Percentiles rank a stretch among this genome's conserved stretches.
Evolutionary conservation across 2,797 vertebrate species (phyloP).

Genomic region (Chelidonichthys spinosus): DNA sequence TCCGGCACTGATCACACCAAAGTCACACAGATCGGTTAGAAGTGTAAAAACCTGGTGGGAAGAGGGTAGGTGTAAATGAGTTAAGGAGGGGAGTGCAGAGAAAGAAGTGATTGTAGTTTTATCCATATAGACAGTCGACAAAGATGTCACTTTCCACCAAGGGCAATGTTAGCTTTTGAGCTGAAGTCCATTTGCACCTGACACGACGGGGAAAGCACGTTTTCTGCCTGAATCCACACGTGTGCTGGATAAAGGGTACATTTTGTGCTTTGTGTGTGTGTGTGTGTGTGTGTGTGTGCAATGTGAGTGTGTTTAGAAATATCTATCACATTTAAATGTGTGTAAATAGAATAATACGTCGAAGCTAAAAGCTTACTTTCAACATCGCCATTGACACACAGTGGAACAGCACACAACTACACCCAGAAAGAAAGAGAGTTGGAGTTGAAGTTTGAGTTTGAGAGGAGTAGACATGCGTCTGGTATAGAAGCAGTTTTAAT

Average conservation of each 20-base stretch:
- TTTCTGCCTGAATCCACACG: conserved; percentile 62
- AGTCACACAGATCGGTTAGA: conserved; percentile 77
- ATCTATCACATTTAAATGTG: conserved; percentile 17
- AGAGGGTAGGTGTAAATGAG: conserved; percentile 75
- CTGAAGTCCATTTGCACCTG: conserved; percentile 79
- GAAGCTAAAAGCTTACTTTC: conserved; percentile 31
- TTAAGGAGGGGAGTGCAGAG: conserved; percentile 53
- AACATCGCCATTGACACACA: conserved; percentile 37
- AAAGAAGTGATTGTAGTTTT: conserved; percentile 66
- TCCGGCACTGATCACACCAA: conserved; percentile 74
- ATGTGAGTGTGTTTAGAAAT: conserved; percentile 28
- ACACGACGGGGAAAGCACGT: conserved; percentile 56
- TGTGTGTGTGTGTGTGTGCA: background rate
- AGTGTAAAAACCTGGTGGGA: conserved; percentile 76
- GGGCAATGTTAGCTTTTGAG: conserved; percentile 57
- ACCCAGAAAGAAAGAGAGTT: conserved; percentile 60
- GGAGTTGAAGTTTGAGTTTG: conserved; percentile 67
- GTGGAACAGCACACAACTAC: conserved; percentile 27
- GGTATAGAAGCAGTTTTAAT: conserved; percentile 84
- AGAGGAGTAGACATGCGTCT: conserved; percentile 81
- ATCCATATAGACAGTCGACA: conserved; percentile 69
- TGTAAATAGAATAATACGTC: conserved; percentile 28
- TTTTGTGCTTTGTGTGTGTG: background rate
- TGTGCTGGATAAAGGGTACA: conserved; percentile 13
- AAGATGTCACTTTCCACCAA: conserved; percentile 63